Evolutionary conservation across 2,888 invertebrate genomes (phyloP).

Genomic region (Iselma pallidipennis): DNA sequence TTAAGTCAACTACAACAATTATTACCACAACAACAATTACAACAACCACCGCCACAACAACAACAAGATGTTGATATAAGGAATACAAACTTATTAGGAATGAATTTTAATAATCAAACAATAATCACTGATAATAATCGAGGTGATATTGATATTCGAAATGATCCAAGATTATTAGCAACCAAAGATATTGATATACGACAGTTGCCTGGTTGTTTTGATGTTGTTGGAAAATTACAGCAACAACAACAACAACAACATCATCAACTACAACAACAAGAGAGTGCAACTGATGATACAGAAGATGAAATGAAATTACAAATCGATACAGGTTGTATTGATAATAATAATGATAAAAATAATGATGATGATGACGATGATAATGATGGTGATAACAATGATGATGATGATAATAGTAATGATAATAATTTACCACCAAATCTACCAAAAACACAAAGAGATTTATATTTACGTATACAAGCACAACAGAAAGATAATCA

Average conservation of each 20-base stretch:
- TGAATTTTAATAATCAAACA: neutral
- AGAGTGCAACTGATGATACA: slow-evolving; percentile 19
- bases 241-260: neutral
- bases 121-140: slow-evolving; percentile 41
- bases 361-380: neutral
- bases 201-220: slow-evolving; percentile 44
- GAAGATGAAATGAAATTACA: slow-evolving; percentile 31
- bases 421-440: slow-evolving; percentile 57
- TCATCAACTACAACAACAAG: neutral
- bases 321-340: slow-evolving; percentile 21
- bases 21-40: neutral
- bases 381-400: neutral
- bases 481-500: slow-evolving; percentile 64
- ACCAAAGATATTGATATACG: slow-evolving; percentile 56
- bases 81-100: neutral
- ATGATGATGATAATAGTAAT: slow-evolving; percentile 2
- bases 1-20: neutral
- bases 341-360: neutral
- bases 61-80: neutral
- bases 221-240: slow-evolving; percentile 7
- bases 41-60: neutral
- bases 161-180: slow-evolving; percentile 35
- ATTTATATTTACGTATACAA: slow-evolving; percentile 68
- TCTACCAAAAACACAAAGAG: slow-evolving; percentile 68
- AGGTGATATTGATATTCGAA: slow-evolving; percentile 56